Percentiles rank a stretch among this genome's conserved stretches.
Evolutionary conservation across 2,888 invertebrate species (phyloP).

Genomic region (Pandemis cinnamomeana): DNA sequence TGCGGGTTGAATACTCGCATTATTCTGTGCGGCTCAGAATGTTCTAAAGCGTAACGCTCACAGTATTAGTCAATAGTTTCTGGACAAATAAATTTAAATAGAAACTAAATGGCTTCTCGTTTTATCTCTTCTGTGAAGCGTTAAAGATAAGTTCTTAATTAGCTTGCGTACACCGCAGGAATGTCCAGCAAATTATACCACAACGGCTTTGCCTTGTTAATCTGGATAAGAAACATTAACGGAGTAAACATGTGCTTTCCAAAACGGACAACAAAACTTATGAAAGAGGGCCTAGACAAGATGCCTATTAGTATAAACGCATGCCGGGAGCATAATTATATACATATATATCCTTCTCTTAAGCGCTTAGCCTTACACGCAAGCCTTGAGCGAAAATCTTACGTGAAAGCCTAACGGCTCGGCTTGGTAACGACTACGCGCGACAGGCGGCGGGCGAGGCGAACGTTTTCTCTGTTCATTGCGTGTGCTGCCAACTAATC

Average conservation of each 20-base stretch:
- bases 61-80: not conserved
- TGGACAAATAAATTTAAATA: not conserved
- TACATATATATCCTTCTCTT: no score
- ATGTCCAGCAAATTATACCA: conserved; percentile 19
- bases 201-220: not conserved
- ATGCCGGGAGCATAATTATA: no score
- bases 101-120: not conserved
- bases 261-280: not conserved
- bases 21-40: no score
- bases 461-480: no score
- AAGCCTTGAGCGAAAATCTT: no score
- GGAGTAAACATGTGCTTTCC: not conserved
- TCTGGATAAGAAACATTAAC: not conserved
- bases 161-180: not conserved
- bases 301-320: no score
- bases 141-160: conserved; percentile 1
- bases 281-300: not conserved
- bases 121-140: not conserved
- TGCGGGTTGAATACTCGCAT: no score
- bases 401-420: no score
- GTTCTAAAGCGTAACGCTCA: not conserved
- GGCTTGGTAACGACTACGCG: no score
- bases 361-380: no score
- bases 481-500: no score
- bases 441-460: no score